Percentiles rank a stretch among this genome's conserved stretches.
Evolutionary conservation across 2,888 invertebrate species (phyloP).

Genomic region (Drosophila mulleri): DNA sequence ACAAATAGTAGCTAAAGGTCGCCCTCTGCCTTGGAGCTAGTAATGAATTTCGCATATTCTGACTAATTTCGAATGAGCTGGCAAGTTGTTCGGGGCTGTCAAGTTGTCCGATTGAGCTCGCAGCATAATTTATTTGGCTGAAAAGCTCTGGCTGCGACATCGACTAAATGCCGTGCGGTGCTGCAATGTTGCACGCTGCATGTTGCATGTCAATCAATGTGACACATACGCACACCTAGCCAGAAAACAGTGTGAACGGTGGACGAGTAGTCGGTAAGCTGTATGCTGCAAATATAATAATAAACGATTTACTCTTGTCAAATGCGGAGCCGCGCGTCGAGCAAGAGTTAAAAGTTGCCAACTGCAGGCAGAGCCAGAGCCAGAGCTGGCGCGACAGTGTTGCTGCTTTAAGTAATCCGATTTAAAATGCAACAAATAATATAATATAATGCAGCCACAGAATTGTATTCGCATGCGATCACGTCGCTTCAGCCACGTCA

Average conservation of each 20-base stretch:
- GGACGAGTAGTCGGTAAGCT: conserved; percentile 6
- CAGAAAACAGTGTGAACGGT: conserved; percentile 24
- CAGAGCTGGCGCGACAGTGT: conserved; percentile 50
- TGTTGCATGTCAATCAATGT: conserved; percentile 66
- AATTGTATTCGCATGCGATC: conserved; percentile 72
- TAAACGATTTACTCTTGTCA: conserved; percentile 34
- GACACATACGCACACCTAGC: conserved; percentile 8
- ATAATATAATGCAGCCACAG: conserved; percentile 57
- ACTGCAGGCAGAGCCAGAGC: neutral
- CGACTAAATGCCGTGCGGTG: conserved; percentile 16
- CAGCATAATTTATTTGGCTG: conserved; percentile 1
- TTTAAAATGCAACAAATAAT: conserved; percentile 74
- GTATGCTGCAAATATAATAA: conserved; percentile 58
- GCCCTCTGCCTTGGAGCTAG: neutral
- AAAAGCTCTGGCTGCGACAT: neutral
- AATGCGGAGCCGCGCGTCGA: neutral
- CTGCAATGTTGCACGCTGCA: conserved; percentile 25
- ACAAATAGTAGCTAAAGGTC: neutral
- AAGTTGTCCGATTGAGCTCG: neutral
- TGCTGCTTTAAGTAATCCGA: conserved; percentile 73
- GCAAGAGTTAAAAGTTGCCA: conserved; percentile 17
- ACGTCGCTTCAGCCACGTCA: conserved; percentile 56
- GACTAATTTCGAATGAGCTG: conserved; percentile 1
- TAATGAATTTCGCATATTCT: neutral
- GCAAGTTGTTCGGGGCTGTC: neutral